These are phyloP conservation scores for Patagioenas fasciata DNA, from an alignment of 2,113 vertebrate species.

Conservation along the genomic window DNA sequence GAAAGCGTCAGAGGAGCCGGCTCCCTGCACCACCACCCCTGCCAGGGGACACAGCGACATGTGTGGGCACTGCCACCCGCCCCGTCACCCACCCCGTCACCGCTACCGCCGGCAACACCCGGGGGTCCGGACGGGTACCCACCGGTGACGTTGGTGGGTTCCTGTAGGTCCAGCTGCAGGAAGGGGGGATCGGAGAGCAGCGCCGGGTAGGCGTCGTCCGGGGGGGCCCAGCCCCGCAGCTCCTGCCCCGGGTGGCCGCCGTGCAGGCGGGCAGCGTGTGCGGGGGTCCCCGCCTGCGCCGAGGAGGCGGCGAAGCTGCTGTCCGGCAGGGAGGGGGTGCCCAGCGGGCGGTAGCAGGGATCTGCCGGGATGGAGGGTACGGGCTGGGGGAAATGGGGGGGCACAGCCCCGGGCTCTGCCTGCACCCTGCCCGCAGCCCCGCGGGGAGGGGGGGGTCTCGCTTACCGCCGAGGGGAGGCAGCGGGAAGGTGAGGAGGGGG, in stretches of 20 bases:
- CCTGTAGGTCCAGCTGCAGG: conserved; percentile 79
- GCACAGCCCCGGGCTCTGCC: no score
- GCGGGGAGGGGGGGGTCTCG: neutral
- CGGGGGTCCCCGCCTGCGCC: conserved; percentile 63
- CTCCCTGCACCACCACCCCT: conserved; percentile 84
- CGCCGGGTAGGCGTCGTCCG: conserved; percentile 64
- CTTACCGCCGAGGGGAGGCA: conserved; percentile 78
- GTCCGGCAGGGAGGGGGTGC: conserved; percentile 71
- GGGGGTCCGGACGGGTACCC: neutral
- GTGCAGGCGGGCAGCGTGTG: conserved; percentile 68
- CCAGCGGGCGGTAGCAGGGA: conserved; percentile 82
- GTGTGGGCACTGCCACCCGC: no score
- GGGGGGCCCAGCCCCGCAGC: conserved; percentile 79
- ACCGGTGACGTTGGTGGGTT: conserved; percentile 83
- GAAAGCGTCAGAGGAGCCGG: conserved; percentile 69
- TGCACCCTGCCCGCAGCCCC: neutral
- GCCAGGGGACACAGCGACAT: neutral
- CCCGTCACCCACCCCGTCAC: no score
- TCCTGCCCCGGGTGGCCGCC: conserved; percentile 5
- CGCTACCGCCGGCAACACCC: no score
- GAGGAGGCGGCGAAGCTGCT: conserved; percentile 75
- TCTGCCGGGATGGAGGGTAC: conserved; percentile 44
- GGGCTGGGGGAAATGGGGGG: neutral
- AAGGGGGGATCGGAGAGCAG: conserved; percentile 58
- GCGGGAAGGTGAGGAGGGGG: conserved; percentile 76